Percentiles rank a stretch among this genome's conserved stretches.
Conservation (phyloP, 2,888 invertebrate genomes). For the Hirudinaria manillensis region DNA sequence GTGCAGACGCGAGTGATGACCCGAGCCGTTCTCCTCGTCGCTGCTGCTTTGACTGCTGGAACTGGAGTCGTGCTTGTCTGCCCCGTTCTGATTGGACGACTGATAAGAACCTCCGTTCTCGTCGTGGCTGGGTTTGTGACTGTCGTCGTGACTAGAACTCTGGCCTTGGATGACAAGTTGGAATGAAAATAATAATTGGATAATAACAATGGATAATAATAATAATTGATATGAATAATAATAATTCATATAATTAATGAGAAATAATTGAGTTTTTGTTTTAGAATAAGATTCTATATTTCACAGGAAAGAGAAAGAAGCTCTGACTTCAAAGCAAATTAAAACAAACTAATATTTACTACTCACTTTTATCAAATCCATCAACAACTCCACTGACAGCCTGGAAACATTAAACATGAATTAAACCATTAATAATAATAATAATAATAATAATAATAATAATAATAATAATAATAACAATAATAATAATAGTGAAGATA, state of each 20-base stretch:
- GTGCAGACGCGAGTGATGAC: constrained; percentile 28
- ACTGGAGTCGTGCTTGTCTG: constrained; percentile 28
- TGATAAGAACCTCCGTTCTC: constrained; percentile 13
- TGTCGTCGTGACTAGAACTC: neutral
- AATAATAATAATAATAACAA: neutral
- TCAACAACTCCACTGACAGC: constrained; percentile 40
- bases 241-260: too few relatives aligned
- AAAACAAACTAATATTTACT: neutral
- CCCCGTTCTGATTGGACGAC: constrained; percentile 25
- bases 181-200: constrained; percentile 19
- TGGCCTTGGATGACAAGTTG: neutral
- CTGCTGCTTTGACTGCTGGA: constrained; percentile 30
- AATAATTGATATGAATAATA: too few relatives aligned
- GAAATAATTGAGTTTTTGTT: too few relatives aligned
- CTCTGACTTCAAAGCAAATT: neutral
- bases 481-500: neutral
- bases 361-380: constrained; percentile 40
- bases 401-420: constrained; percentile 31
- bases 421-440: constrained; percentile 2
- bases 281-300: too few relatives aligned
- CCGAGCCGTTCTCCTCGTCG: constrained; percentile 14
- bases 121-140: constrained; percentile 11
- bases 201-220: too few relatives aligned
- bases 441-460: constrained; percentile 13
- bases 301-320: too few relatives aligned